A percentile compares a stretch with the other conserved stretches of the same genome.
phyloP scores from a whole-genome alignment of 1,140 invertebrate genomes.

The Papilio polytes region DNA sequence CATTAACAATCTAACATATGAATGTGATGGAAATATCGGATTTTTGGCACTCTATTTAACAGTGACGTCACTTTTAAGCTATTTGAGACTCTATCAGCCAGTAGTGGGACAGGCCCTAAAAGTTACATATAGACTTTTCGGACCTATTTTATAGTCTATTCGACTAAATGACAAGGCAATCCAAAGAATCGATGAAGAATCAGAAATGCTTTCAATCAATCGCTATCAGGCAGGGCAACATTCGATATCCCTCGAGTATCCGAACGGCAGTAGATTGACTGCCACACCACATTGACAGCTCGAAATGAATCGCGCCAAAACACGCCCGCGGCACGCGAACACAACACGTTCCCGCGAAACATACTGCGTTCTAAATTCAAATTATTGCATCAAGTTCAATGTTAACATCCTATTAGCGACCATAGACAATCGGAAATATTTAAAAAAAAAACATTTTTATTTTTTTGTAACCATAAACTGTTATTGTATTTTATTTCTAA shows the following conservation, averaged over 20 bases:
- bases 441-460: too few species aligned
- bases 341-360: conserved; percentile 21
- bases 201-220: conserved; percentile 28
- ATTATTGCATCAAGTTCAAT: conserved; percentile 32
- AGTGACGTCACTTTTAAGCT: too few species aligned
- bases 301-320: conserved; percentile 39
- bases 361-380: conserved; percentile 31
- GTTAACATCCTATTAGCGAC: conserved; percentile 5
- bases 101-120: too few species aligned
- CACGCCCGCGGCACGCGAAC: conserved; percentile 23
- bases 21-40: too few species aligned
- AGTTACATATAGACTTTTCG: too few species aligned
- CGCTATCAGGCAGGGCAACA: conserved; percentile 7
- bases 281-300: conserved; percentile 26
- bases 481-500: not conserved
- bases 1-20: too few species aligned
- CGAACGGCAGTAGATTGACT: conserved; percentile 21
- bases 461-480: not conserved
- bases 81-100: too few species aligned
- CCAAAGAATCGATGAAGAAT: not conserved
- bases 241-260: conserved; percentile 29
- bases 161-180: not conserved
- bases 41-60: too few species aligned
- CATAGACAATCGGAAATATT: not conserved
- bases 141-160: too few species aligned